Evolutionary conservation across 2,888 invertebrate genomes (phyloP), one percentile per base, ranked within the genome.

Genomic region (Pseudococcus longispinus): DNA sequence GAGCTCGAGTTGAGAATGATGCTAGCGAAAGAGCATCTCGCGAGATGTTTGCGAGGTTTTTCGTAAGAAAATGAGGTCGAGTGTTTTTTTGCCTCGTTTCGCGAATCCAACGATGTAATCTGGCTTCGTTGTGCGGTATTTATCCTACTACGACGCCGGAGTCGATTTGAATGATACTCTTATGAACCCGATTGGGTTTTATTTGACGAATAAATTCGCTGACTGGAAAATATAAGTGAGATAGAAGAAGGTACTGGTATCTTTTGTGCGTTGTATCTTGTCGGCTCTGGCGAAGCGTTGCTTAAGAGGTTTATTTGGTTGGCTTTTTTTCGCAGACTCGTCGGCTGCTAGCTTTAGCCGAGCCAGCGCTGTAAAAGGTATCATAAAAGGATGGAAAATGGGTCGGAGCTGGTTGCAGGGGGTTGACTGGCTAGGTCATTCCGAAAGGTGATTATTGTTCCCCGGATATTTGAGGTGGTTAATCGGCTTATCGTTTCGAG

Each of bases 401-500:
- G 60, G n/a, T 11, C n/a, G 23, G 4, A 70, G 70, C 18, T n/a
- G n/a, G 26, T 11, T 9, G 55, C 3, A 18, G 26, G 26, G 65
- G 23, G 26, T 6, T 26, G 29, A 18, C 26, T 15, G 29, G 29
- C 70, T 9, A 60, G 60, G 60, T 60, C 60, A 60, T 60, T 70
- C 29, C 29, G 29, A 70, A 20, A 80, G 77, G 77, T 80, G 77
- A 80, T 80, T 80, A 80, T 42, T 42, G 32, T 42, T 42, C 42
- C 77, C 77, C 37, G 37, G 42, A 80, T 80, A 80, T 80, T 80
- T 42, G 77, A 70, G 77, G 37, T 80, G 77, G 77, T 80, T 80
- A 80, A 80, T 80, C 77, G 77, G 77, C 77, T 80, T 80, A 80
- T 80, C 77, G 77, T 80, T 80, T 80, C 37, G 26, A 80, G 77